Base-by-base conservation (phyloP, 1,140 invertebrate genomes). In the Mamestra configurata region DNA sequence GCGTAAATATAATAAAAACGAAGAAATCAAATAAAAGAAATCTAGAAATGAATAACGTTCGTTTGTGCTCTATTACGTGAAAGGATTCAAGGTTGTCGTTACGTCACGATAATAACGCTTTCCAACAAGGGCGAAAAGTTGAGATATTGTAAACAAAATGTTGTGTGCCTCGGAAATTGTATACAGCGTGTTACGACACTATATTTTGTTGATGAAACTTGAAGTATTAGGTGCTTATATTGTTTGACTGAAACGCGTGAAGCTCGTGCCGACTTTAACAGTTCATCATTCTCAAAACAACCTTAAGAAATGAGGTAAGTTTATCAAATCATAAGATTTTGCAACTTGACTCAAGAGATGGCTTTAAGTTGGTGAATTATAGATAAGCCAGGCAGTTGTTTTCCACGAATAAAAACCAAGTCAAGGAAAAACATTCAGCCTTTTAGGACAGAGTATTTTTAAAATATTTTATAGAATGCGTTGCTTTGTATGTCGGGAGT, bases 1-100 rank as follows among this genome's bases (percentile, higher is more conserved):
- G n/a, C 10, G 57, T 61, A 61, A 61, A 64, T 37, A 64, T 64
- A 64, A 64, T 64, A 64, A 64, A 46, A 64, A 64, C 18, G 59
- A 11, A 18, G 59, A 64, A 59, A 37, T 6, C 35, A 40, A 66
- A 66, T 66, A 40, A 66, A 40, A 20, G 61, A 66, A 66, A 20
- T 40, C 61, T 20, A 20, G 4, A 66, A 66, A 66, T 13, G n/a
- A 66, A 43, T 40, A 64, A 40, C 31, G 35, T 64, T 64, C 8
- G 59, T 22, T 66, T 66, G 35, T 4, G 18, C 18, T 20, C 18
- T 66, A 20, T 22, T 61, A 40, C 18, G 18, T 40, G 8, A 66
- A 66, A 66, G n/a, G 31, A 18, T 37, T 40, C 18, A 40, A 20
- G 35, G 18, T 64, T 18, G n/a, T 18, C 5, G 40, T 40, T 20